These are phyloP conservation scores for Aricia artaxerxes DNA, from an alignment of 2,888 invertebrate genomes.

Conservation along the genomic window DNA sequence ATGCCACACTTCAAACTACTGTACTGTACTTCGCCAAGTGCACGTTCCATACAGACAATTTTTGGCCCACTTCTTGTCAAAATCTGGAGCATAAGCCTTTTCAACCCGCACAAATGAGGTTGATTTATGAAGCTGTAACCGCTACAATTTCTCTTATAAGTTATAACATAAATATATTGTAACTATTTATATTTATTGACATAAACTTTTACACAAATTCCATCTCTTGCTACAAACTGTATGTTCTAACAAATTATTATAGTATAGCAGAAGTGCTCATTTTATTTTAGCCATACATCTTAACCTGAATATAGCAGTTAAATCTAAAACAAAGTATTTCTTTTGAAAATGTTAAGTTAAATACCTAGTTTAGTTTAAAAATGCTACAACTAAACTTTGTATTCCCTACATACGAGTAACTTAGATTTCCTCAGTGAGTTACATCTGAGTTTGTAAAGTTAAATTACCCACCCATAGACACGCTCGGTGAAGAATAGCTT, in stretches of 20 bases:
- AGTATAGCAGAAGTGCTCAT: neutral
- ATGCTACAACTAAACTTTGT: neutral
- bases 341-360: neutral
- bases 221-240: no score
- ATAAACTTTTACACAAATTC: neutral
- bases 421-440: neutral
- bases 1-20: neutral
- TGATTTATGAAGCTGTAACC: neutral
- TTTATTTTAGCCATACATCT: neutral
- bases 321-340: neutral
- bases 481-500: conserved; percentile 5
- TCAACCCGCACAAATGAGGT: neutral
- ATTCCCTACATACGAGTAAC: neutral
- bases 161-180: neutral
- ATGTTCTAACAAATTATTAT: no score
- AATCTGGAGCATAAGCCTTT: conserved; percentile 1
- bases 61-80: conserved; percentile 1
- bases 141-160: neutral
- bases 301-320: no score
- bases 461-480: neutral
- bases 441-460: conserved; percentile 4
- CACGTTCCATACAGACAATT: conserved; percentile 15
- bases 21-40: neutral
- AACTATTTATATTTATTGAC: neutral
- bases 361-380: neutral